These are phyloP conservation scores for Pogonomyrmex californicus DNA, from an alignment of 1,140 invertebrate genomes.

Conservation along the genomic window DNA sequence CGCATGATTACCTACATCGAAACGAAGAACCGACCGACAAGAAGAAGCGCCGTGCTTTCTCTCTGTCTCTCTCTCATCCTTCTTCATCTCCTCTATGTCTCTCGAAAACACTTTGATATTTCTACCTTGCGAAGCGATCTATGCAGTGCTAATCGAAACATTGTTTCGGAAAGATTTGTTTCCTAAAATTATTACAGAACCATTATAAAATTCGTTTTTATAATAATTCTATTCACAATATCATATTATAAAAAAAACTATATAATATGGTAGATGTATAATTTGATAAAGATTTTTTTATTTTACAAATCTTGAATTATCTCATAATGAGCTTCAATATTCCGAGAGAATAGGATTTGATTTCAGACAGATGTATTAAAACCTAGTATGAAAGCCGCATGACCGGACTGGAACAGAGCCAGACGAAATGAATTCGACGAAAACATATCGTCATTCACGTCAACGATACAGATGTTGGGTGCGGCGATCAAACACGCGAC, in stretches of 20 bases:
- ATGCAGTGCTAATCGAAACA: conserved; percentile 34
- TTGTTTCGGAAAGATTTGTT: conserved; percentile 1
- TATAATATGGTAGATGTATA: not conserved
- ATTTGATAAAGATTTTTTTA: not conserved
- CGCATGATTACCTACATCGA: conserved; percentile 82
- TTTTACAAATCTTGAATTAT: not conserved
- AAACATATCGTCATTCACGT: conserved; percentile 66
- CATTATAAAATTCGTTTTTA: not conserved
- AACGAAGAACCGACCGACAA: conserved; percentile 66
- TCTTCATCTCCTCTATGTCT: conserved; percentile 1
- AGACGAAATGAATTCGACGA: conserved; percentile 68
- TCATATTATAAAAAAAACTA: not conserved
- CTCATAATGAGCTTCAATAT: conserved; percentile 2
- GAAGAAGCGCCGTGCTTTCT: conserved; percentile 69
- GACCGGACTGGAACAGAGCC: conserved; percentile 41
- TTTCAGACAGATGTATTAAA: conserved; percentile 60
- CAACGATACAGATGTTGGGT: conserved; percentile 46
- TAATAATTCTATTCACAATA: not conserved
- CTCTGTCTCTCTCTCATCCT: conserved; percentile 10
- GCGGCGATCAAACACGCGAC: conserved; percentile 68
- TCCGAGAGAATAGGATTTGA: not conserved
- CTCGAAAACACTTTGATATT: conserved; percentile 36
- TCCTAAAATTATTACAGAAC: not conserved
- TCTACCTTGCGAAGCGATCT: conserved; percentile 7
- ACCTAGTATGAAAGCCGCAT: conserved; percentile 56